Evolutionary conservation across 2,888 invertebrate species (phyloP).

Genomic region (Xanthostigma xanthostigma): DNA sequence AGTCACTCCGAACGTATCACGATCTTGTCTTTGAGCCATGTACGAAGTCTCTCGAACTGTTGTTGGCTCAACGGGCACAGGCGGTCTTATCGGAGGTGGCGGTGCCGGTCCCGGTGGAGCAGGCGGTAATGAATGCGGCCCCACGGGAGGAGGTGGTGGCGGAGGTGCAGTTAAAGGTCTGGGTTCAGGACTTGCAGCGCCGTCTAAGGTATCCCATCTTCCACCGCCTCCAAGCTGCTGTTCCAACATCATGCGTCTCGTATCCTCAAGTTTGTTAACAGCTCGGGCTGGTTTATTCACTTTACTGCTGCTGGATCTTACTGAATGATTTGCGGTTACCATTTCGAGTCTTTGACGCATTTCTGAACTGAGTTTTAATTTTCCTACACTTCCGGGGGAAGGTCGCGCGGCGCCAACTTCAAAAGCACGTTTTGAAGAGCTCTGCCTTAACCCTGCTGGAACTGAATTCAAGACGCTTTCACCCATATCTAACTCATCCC

Average conservation of each 20-base stretch:
- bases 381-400: conserved; percentile 78
- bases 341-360: conserved; percentile 81
- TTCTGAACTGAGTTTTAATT: conserved; percentile 77
- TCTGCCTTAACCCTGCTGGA: too few species aligned
- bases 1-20: conserved; percentile 58
- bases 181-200: conserved; percentile 12
- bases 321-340: conserved; percentile 78
- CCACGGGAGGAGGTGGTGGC: conserved; percentile 49
- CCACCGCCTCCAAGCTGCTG: conserved; percentile 61
- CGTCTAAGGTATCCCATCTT: conserved; percentile 41
- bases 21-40: conserved; percentile 51
- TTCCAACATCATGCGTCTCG: conserved; percentile 69
- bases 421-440: conserved; percentile 40
- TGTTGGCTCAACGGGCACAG: conserved; percentile 47
- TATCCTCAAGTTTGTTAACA: conserved; percentile 71
- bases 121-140: conserved; percentile 37
- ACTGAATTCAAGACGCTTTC: too few species aligned
- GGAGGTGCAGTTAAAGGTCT: conserved; percentile 26
- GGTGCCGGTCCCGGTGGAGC: conserved; percentile 43
- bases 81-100: conserved; percentile 47
- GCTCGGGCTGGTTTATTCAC: conserved; percentile 51
- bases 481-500: conserved; percentile 6
- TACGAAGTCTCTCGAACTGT: conserved; percentile 32
- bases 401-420: conserved; percentile 72
- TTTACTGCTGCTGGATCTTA: conserved; percentile 60